These are phyloP conservation scores for Idaea aversata DNA, from an alignment of 2,888 invertebrate species.

Conservation along the genomic window DNA sequence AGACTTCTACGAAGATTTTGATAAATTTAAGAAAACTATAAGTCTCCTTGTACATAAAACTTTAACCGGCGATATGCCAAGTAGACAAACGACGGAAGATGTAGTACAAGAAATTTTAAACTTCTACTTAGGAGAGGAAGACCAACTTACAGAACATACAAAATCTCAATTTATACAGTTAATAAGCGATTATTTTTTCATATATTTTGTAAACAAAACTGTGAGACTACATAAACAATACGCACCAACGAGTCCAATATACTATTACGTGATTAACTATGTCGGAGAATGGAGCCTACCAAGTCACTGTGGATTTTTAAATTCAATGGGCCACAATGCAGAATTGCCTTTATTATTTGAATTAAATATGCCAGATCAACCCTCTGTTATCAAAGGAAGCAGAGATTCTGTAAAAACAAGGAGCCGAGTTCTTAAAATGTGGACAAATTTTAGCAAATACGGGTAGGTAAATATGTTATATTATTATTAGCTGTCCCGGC, in stretches of 20 bases:
- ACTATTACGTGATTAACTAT: slow-evolving; percentile 64
- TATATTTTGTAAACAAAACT: slow-evolving; percentile 65
- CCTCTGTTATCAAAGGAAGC: slow-evolving; percentile 49
- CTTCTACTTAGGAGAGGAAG: slow-evolving; percentile 62
- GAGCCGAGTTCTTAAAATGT: slow-evolving; percentile 63
- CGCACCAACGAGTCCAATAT: slow-evolving; percentile 57
- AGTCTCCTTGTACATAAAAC: slow-evolving; percentile 57
- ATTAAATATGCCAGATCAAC: slow-evolving; percentile 40
- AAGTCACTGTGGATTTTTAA: slow-evolving; percentile 44
- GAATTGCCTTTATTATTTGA: slow-evolving; percentile 65
- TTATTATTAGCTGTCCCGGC: background rate
- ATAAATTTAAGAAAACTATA: slow-evolving; percentile 56
- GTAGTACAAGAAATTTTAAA: slow-evolving; percentile 59
- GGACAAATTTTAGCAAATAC: slow-evolving; percentile 76
- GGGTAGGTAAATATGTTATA: slow-evolving; percentile 54
- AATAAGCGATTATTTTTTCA: slow-evolving; percentile 65
- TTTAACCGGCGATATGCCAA: slow-evolving; percentile 39
- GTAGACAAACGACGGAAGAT: slow-evolving; percentile 40
- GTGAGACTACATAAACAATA: slow-evolving; percentile 57
- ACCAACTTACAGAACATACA: slow-evolving; percentile 51
- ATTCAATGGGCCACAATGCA: slow-evolving; percentile 59
- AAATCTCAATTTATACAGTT: slow-evolving; percentile 63
- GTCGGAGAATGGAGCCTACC: slow-evolving; percentile 63
- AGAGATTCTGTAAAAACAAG: slow-evolving; percentile 59
- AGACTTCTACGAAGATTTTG: slow-evolving; percentile 55